Conservation (phyloP, 2,113 vertebrate species). For the Myrmophylax atrothorax region DNA sequence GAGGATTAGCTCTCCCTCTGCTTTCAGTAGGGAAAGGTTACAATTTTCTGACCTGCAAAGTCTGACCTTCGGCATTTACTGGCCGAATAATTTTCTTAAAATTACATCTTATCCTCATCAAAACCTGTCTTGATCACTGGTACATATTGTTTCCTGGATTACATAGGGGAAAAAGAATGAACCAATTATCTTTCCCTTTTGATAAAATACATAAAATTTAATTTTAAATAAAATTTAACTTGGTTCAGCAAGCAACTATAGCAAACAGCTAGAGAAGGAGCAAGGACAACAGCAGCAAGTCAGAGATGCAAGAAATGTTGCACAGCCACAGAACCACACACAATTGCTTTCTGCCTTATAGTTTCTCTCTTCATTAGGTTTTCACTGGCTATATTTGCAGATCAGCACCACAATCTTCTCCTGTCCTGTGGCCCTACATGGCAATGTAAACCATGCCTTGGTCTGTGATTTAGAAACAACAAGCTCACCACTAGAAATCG, state of each 20-base stretch:
- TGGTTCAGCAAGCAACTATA: not conserved
- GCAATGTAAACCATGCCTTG: not conserved
- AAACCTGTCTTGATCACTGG: not conserved
- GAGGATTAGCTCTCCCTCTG: not conserved
- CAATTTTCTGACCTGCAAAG: not conserved
- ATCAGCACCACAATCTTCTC: not conserved
- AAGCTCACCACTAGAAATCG: not conserved
- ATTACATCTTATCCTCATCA: not conserved
- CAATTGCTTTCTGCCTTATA: not conserved
- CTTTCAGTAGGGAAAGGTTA: not conserved
- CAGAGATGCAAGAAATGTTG: not conserved
- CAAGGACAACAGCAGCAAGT: not conserved
- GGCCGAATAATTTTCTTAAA: not conserved
- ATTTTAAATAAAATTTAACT: not conserved
- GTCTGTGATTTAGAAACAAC: not conserved
- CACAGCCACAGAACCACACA: not conserved
- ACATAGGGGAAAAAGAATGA: not conserved
- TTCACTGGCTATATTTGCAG: not conserved
- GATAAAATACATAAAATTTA: not conserved
- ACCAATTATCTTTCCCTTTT: not conserved
- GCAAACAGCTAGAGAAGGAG: not conserved
- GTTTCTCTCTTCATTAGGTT: not conserved
- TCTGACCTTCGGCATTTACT: not conserved
- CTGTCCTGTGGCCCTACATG: not conserved
- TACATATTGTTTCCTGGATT: not conserved